phyloP scores from a whole-genome alignment of 2,113 vertebrate species.

The Takifugu flavidus region DNA sequence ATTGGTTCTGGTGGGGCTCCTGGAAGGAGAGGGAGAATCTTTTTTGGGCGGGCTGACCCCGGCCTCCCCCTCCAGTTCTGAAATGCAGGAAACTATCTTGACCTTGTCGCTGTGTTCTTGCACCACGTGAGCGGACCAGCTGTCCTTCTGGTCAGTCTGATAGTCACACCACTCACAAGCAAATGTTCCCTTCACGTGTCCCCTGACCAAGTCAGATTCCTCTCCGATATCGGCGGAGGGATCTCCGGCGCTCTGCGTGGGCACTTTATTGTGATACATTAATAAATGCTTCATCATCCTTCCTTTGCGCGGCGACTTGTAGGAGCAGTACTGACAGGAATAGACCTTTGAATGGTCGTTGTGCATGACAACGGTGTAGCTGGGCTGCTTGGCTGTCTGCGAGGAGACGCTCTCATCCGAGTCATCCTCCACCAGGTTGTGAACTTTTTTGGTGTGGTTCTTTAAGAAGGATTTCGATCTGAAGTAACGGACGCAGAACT shows the following conservation, averaged over 20 bases:
- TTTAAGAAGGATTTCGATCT: slow-evolving; percentile 93
- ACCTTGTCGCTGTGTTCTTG: slow-evolving; percentile 95
- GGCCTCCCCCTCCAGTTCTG: slow-evolving; percentile 80
- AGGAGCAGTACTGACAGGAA: slow-evolving; percentile 93
- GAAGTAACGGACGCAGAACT: slow-evolving; percentile 97
- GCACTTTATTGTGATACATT: slow-evolving; percentile 84
- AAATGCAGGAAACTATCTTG: slow-evolving; percentile 86
- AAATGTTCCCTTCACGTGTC: slow-evolving; percentile 84
- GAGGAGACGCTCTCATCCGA: slow-evolving; percentile 73
- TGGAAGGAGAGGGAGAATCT: slow-evolving; percentile 77
- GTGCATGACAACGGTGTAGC: slow-evolving; percentile 86
- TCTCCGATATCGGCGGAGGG: slow-evolving; percentile 64
- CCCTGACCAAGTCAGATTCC: slow-evolving; percentile 71
- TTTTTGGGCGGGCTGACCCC: slow-evolving; percentile 73
- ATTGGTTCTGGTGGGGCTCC: slow-evolving; percentile 78
- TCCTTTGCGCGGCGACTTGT: slow-evolving; percentile 90
- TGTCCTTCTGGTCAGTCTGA: slow-evolving; percentile 88
- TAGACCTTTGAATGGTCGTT: slow-evolving; percentile 88
- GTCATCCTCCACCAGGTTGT: slow-evolving; percentile 75
- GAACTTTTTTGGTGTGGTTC: slow-evolving; percentile 94
- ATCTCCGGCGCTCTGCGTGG: slow-evolving; percentile 72
- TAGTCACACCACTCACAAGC: slow-evolving; percentile 97
- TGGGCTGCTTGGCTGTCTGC: slow-evolving; percentile 69
- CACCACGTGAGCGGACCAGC: slow-evolving; percentile 94
- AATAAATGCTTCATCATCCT: slow-evolving; percentile 94